Percentiles rank a stretch among this genome's conserved stretches.
Conservation (phyloP, 2,797 vertebrate genomes). For the Acanthornis magna region DNA sequence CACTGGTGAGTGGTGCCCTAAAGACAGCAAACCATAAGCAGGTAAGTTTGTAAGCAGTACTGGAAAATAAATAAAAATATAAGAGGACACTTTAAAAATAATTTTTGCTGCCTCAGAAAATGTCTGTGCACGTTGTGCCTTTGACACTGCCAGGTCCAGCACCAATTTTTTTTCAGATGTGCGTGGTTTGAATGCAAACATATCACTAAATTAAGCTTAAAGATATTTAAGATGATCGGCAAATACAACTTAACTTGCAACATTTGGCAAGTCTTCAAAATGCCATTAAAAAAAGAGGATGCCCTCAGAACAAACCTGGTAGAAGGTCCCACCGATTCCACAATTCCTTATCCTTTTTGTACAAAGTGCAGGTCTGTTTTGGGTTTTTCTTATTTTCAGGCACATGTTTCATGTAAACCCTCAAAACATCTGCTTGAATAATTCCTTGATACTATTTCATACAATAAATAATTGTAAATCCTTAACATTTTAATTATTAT, state of each 20-base stretch:
- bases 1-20: no score
- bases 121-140: accelerated
- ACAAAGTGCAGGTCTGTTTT: background rate
- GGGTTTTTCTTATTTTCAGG: background rate
- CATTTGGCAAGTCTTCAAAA: background rate
- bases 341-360: background rate
- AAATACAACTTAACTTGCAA: background rate
- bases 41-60: background rate
- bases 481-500: background rate
- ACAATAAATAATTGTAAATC: background rate
- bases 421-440: background rate
- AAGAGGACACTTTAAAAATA: background rate
- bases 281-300: background rate
- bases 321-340: background rate
- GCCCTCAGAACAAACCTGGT: background rate
- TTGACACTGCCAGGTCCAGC: background rate
- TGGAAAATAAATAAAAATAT: background rate
- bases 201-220: background rate
- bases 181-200: background rate
- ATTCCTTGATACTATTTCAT: background rate
- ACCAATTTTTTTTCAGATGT: background rate
- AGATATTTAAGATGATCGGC: background rate
- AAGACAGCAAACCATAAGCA: background rate
- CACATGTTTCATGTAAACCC: background rate
- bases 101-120: background rate